These are phyloP conservation scores for Mantis religiosa DNA, from an alignment of 2,888 invertebrate genomes.

Conservation along the genomic window DNA sequence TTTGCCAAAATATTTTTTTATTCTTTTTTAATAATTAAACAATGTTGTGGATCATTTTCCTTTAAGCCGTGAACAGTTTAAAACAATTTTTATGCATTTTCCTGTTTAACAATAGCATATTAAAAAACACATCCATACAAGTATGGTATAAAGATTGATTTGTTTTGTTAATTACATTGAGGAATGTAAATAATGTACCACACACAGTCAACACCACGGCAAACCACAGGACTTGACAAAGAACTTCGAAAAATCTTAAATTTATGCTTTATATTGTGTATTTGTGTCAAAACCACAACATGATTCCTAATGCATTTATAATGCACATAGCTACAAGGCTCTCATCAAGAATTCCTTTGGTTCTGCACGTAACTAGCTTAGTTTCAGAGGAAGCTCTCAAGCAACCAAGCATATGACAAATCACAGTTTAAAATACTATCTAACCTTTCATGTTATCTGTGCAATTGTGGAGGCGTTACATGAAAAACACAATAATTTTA, in stretches of 20 bases:
- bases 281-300: not conserved
- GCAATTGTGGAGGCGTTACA: not conserved
- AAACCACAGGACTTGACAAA: slow-evolving; percentile 20
- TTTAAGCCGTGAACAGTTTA: slow-evolving; percentile 7
- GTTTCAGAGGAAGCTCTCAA: not conserved
- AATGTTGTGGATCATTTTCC: not conserved
- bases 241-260: slow-evolving; percentile 4
- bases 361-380: not conserved
- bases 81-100: not conserved
- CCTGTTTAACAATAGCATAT: slow-evolving; percentile 5
- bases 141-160: slow-evolving; percentile 7
- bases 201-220: slow-evolving; percentile 13
- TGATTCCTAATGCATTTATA: not conserved
- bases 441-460: not conserved
- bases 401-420: not conserved
- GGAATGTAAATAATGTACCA: slow-evolving; percentile 13
- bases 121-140: slow-evolving; percentile 7
- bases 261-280: not conserved
- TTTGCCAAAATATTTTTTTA: not conserved
- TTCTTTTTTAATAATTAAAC: not conserved
- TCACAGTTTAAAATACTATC: not conserved
- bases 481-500: too few species aligned
- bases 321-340: not conserved
- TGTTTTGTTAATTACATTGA: slow-evolving; percentile 8
- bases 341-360: not conserved